Percentiles rank a stretch among this genome's conserved stretches.
Evolutionary conservation across 2,797 vertebrate genomes (phyloP).

Genomic region (Sebastes miniatus): DNA sequence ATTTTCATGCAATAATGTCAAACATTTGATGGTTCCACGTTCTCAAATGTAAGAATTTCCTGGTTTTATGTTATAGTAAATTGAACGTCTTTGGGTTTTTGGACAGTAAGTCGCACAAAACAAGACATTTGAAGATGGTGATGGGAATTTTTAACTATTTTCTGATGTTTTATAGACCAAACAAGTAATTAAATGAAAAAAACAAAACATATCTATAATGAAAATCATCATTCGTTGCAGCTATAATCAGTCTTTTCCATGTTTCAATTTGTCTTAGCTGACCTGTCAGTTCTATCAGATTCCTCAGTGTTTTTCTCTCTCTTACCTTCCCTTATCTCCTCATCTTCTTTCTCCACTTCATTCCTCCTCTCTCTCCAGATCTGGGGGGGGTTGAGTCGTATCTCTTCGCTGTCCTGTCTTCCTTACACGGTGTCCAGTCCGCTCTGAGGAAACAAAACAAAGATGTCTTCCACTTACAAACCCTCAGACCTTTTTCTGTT

Average conservation of each 20-base stretch:
- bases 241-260: not conserved
- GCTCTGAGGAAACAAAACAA: conserved; percentile 62
- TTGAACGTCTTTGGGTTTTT: not conserved
- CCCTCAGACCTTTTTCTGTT: conserved; percentile 35
- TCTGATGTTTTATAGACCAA: not conserved
- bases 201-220: not conserved
- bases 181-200: not conserved
- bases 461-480: conserved; percentile 75
- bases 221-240: not conserved
- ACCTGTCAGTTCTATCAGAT: not conserved
- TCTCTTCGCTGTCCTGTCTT: conserved; percentile 65
- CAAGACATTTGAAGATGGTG: not conserved
- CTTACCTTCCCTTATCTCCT: conserved; percentile 30
- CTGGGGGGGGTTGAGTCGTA: conserved; percentile 84
- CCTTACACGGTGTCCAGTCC: conserved; percentile 66
- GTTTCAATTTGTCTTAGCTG: not conserved
- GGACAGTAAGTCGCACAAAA: not conserved
- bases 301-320: not conserved
- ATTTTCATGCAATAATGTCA: not conserved
- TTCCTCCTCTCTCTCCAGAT: conserved; percentile 81
- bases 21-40: not conserved
- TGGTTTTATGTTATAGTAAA: not conserved
- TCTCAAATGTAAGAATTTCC: not conserved
- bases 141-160: not conserved
- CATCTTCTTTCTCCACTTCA: not conserved